Base-by-base conservation (phyloP, 2,113 vertebrate genomes). In the Isurus oxyrinchus region DNA sequence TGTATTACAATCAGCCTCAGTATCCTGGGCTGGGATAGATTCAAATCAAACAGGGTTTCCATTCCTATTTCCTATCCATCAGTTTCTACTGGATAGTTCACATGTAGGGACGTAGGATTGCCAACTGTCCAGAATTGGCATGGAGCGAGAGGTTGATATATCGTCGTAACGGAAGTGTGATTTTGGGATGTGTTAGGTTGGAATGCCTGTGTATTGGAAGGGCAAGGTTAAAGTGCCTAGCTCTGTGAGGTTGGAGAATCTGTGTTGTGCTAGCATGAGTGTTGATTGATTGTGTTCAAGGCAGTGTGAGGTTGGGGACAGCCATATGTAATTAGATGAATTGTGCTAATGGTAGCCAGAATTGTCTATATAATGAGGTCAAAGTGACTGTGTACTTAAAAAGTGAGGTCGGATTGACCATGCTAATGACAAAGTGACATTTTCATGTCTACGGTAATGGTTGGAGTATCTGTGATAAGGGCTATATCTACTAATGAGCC, bases 351-450 rank as follows among this genome's bases (percentile, higher is more conserved):
- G 35, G 35, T 61, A 21, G 88, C 31, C 88, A 93, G 55, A 93
- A 61, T 61, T 94, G 90, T 66, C 90, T 94, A 63, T 40, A 40
- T 63, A 94, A 94, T 94, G 90, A 94, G 90, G 90, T 94, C 90
- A 66, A 94, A 94, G 59, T 94, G 90, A n/a, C 90, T 93, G 90
- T 35, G 55, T 14, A 91, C 88, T 59, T 57, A 31, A 91, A 91
- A 35, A 11, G 55, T 94, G 88, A 59, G 88, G 27, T 59, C 35
- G 57, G 31, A 93, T 59, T 61, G 90, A 94, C 59, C 44, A n/a
- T 66, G 90, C 19, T 94, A 94, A 94, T 94, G 16, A n/a, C n/a
- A 7, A 94, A 94, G 53, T 57, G 53, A 90, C 87, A 90, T 90
- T 90, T 90, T 59, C 87, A 57, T 40, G 35, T 66, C 90, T 63